phyloP scores from a whole-genome alignment of 2,113 vertebrate species.

The Xyliphius kryptos region DNA sequence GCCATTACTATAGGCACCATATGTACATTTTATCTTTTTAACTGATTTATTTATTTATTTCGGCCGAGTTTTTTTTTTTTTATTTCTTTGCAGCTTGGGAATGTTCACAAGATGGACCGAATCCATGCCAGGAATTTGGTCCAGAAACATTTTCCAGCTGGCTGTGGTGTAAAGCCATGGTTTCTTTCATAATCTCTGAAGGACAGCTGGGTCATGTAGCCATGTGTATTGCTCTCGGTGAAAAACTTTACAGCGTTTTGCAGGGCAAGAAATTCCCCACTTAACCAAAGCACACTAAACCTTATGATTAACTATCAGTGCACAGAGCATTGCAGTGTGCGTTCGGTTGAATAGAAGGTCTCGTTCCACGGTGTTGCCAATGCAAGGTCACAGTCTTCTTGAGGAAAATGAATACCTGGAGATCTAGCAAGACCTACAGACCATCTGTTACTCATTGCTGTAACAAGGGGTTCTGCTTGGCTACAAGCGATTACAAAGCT shows the following conservation, averaged over 20 bases:
- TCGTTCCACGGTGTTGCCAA: slow-evolving; percentile 9
- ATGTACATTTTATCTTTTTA: slow-evolving; percentile 33
- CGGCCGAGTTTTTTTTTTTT: not conserved
- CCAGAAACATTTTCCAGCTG: slow-evolving; percentile 39
- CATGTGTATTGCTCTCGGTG: slow-evolving; percentile 26
- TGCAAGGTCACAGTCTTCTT: slow-evolving; percentile 17
- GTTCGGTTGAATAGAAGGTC: not conserved
- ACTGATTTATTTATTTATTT: not conserved
- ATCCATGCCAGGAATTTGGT: slow-evolving; percentile 31
- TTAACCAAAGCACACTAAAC: slow-evolving; percentile 13
- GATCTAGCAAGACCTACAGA: slow-evolving; percentile 3
- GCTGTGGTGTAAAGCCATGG: slow-evolving; percentile 37
- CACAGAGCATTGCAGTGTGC: not conserved
- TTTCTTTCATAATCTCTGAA: slow-evolving; percentile 41
- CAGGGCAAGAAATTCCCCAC: slow-evolving; percentile 33
- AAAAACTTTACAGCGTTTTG: slow-evolving; percentile 27
- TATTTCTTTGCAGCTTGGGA: slow-evolving; percentile 28
- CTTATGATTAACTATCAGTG: slow-evolving; percentile 22
- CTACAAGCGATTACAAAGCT: not conserved
- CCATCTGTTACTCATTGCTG: slow-evolving; percentile 9
- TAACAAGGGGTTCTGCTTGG: slow-evolving; percentile 15
- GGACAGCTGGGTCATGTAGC: slow-evolving; percentile 45
- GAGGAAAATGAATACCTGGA: slow-evolving; percentile 21
- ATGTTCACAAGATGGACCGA: slow-evolving; percentile 27
- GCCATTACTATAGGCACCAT: slow-evolving; percentile 21